Evolutionary conservation across 2,888 invertebrate species (phyloP).

Genomic region (Lysandra bellargus): DNA sequence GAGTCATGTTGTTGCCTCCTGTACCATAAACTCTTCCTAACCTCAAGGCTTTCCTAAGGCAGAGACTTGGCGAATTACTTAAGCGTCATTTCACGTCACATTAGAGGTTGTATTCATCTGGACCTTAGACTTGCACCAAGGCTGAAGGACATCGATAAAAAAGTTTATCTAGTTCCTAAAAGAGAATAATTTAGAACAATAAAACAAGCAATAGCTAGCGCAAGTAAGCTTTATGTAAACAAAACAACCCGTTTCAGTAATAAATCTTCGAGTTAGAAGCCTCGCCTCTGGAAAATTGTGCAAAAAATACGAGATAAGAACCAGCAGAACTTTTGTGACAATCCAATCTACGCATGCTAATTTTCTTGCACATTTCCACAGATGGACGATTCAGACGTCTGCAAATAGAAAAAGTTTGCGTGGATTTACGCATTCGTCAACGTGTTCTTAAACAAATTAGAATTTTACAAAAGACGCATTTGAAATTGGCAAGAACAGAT

Average conservation of each 20-base stretch:
- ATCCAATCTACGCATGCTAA: constrained; percentile 54
- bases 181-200: neutral
- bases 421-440: neutral
- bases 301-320: constrained; percentile 44
- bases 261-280: constrained; percentile 29
- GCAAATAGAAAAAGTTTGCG: constrained; percentile 32
- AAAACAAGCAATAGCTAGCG: neutral
- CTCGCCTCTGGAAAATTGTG: constrained; percentile 31
- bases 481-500: neutral
- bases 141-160: no score
- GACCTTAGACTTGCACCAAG: no score
- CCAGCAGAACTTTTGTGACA: constrained; percentile 46
- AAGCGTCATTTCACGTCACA: no score
- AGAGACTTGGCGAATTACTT: no score
- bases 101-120: no score
- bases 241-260: constrained; percentile 30
- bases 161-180: neutral
- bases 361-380: constrained; percentile 41
- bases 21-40: no score
- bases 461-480: neutral
- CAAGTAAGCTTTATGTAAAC: constrained; percentile 19
- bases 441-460: neutral
- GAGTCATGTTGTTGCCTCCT: neutral
- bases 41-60: no score
- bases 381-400: constrained; percentile 30